These are phyloP conservation scores for Sakesphorus luctuosus DNA, from an alignment of 2,113 vertebrate genomes.

Conservation along the genomic window DNA sequence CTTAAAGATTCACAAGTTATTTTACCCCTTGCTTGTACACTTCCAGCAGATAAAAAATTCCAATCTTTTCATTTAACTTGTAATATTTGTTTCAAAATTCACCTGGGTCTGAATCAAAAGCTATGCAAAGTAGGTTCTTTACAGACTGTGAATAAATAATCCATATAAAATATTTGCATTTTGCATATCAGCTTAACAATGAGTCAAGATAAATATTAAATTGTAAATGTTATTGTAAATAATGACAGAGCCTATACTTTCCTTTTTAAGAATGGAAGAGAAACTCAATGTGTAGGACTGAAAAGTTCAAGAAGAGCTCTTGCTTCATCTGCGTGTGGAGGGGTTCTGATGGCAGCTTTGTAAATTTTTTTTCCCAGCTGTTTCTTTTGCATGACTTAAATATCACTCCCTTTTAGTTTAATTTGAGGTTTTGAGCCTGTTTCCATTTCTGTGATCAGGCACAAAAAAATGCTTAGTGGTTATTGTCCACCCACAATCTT, in stretches of 20 bases:
- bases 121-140: background rate
- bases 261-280: background rate
- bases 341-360: background rate
- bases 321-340: background rate
- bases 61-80: background rate
- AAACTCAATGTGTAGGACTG: background rate
- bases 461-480: background rate
- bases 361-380: background rate
- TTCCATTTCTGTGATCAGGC: background rate
- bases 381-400: background rate
- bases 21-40: background rate
- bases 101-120: background rate
- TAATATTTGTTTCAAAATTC: background rate
- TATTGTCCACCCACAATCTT: background rate
- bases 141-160: background rate
- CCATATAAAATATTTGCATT: background rate
- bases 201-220: background rate
- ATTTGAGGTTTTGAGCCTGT: background rate
- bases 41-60: background rate
- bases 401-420: background rate
- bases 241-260: background rate
- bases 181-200: background rate
- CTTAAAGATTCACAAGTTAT: background rate
- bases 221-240: background rate
- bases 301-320: background rate